A percentile compares a stretch with the other conserved stretches of the same genome.
Evolutionary conservation across 1,140 invertebrate genomes (phyloP).

Genomic region (Rhynchophorus ferrugineus): DNA sequence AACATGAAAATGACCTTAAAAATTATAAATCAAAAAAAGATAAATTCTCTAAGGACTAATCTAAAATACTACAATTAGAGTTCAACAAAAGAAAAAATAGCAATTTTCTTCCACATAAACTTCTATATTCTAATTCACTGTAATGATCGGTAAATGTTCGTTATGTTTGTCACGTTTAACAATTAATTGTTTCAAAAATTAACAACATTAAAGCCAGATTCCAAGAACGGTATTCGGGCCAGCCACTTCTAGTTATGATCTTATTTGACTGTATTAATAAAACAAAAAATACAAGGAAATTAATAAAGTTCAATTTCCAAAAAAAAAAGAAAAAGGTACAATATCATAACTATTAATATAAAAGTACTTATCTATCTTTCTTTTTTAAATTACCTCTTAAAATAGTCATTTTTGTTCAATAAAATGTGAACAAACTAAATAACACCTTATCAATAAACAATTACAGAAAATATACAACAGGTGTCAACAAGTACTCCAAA

Average conservation of each 20-base stretch:
- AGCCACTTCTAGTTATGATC: no score
- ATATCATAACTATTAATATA: background rate
- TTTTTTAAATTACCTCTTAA: background rate
- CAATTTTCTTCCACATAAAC: background rate
- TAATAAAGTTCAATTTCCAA: background rate
- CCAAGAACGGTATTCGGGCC: no score
- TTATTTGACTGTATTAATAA: no score
- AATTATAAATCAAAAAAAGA: background rate
- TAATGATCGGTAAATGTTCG: background rate
- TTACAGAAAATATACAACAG: no score
- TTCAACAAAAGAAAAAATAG: background rate
- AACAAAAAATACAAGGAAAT: background rate
- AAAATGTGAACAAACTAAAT: no score
- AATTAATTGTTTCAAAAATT: no score
- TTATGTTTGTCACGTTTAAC: no score
- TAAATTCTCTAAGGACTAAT: background rate
- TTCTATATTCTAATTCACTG: no score
- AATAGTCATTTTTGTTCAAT: no score
- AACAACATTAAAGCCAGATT: no score
- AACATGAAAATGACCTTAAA: background rate
- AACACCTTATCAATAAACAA: no score
- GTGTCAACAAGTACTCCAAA: no score
- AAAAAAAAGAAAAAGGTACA: background rate
- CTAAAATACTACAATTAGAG: background rate
- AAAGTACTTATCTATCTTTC: background rate